Conservation (phyloP, 2,888 invertebrate genomes). For the Troilus luridus region DNA sequence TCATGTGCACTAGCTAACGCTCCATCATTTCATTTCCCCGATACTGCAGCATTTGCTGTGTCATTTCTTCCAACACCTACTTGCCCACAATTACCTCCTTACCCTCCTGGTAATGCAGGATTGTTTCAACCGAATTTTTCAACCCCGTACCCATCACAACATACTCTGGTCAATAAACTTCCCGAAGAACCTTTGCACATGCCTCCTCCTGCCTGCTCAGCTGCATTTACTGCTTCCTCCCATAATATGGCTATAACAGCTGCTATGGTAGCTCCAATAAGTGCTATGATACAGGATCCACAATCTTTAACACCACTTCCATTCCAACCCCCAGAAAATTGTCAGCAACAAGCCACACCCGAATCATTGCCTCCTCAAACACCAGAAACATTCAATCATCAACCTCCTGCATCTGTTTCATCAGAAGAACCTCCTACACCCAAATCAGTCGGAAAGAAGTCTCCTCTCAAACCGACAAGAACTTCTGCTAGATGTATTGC, state of each 20-base stretch:
- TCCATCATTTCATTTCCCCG: slow-evolving; percentile 73
- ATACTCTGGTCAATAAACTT: slow-evolving; percentile 58
- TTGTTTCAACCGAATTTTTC: slow-evolving; percentile 74
- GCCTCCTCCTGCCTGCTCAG: slow-evolving; percentile 75
- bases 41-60: slow-evolving; percentile 76
- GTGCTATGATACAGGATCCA: slow-evolving; percentile 67
- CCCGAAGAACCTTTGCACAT: slow-evolving; percentile 70
- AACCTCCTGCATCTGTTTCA: slow-evolving; percentile 62
- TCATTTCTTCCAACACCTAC: slow-evolving; percentile 73
- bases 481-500: slow-evolving; percentile 77
- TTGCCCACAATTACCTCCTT: slow-evolving; percentile 74
- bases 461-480: slow-evolving; percentile 73
- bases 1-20: slow-evolving; percentile 74
- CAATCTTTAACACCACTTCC: slow-evolving; percentile 65
- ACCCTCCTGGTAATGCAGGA: slow-evolving; percentile 78
- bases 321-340: slow-evolving; percentile 62
- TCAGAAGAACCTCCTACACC: slow-evolving; percentile 64
- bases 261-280: slow-evolving; percentile 81
- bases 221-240: slow-evolving; percentile 86
- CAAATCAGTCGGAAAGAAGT: slow-evolving; percentile 71
- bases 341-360: slow-evolving; percentile 57
- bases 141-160: slow-evolving; percentile 51
- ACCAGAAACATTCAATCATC: slow-evolving; percentile 63
- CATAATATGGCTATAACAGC: slow-evolving; percentile 87
- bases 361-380: slow-evolving; percentile 61